Base-by-base conservation (phyloP, 2,797 vertebrate species). In the Acipenser ruthenus region DNA sequence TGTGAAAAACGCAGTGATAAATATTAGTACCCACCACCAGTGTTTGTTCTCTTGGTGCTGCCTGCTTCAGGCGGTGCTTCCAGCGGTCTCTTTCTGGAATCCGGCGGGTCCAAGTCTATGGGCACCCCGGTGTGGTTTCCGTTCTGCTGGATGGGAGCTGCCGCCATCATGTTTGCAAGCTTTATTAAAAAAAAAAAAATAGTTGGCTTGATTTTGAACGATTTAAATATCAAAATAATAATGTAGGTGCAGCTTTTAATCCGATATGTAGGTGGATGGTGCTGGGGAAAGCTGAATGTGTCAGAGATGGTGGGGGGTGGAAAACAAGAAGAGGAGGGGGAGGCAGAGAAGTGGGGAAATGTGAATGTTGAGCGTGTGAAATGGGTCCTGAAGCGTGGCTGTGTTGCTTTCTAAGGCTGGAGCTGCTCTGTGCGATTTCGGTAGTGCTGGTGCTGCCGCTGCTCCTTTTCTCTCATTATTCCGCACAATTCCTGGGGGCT, bases 1-100 rank as follows among this genome's bases (percentile, higher is more conserved):
- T 63, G 56, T 37, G 23, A 63, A 12, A 62, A 53, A 53, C 53
- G 53, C 48, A 55, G 52, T 13, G 53, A 56, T 13, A 68, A 68
- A 68, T 48, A 13, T 48, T 18, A 50, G 65, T 84, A 86, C 85
- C 86, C 83, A 86, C 87, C 88, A 78, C 87, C 87, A 74, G 87
- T 89, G 82, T 90, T 90, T 79, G 87, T 89, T 82, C 88, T 88
- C 84, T 90, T 90, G 79, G 88, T 90, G 85, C 87, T 90, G 79
- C 87, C 88, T 77, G 86, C 87, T 84, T 90, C 88, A 18, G 87
- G 86, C 72, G 88, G 87, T 63, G 87, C 87, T 82, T 90, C 88
- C 60, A 90, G 84, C 76, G 88, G 88, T 83, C 88, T 83, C 76
- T 90, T 90, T 75, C 87, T 82, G 65, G 87, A 89, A 81, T 90